Percentiles rank a stretch among this genome's conserved stretches.
These are phyloP conservation scores for Meandrina meandrites DNA, from an alignment of 92 coral and sea anemone species.

Conservation along the genomic window DNA sequence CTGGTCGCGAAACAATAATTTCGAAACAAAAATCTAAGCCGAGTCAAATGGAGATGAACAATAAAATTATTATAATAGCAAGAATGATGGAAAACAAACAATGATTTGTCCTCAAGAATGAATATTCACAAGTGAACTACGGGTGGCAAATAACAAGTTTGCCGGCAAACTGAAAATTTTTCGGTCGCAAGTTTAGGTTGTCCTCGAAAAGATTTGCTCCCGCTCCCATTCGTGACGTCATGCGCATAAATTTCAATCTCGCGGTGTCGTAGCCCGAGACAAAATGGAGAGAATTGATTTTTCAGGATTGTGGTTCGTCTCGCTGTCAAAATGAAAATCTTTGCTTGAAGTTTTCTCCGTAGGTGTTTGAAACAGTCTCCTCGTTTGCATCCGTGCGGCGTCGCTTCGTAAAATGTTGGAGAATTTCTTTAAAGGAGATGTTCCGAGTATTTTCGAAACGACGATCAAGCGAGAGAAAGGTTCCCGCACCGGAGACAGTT, in stretches of 20 bases:
- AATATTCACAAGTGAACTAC: background rate
- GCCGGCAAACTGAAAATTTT: background rate
- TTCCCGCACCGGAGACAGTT: conserved; percentile 33
- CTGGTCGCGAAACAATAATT: conserved; percentile 24
- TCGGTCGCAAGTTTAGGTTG: background rate
- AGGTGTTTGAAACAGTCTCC: background rate
- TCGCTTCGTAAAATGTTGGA: conserved; percentile 66
- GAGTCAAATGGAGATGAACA: conserved; percentile 13
- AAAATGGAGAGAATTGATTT: conserved; percentile 37
- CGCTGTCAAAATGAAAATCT: conserved; percentile 7
- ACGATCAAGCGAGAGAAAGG: conserved; percentile 87
- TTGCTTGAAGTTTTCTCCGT: background rate
- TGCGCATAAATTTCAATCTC: background rate
- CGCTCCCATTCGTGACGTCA: conserved; percentile 34
- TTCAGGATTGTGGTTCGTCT: background rate
- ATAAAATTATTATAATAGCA: conserved; percentile 23
- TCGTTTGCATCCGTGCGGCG: background rate
- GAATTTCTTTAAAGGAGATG: conserved; percentile 93
- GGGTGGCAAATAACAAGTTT: background rate
- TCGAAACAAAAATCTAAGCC: conserved; percentile 23
- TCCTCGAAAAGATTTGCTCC: background rate
- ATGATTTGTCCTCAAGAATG: background rate
- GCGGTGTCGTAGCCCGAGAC: background rate
- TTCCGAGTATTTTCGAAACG: conserved; percentile 89
- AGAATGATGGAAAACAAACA: conserved; percentile 9